A percentile compares a stretch with the other conserved stretches of the same genome.
Conservation (phyloP, 2,888 invertebrate species). For the Leptothorax acervorum region DNA sequence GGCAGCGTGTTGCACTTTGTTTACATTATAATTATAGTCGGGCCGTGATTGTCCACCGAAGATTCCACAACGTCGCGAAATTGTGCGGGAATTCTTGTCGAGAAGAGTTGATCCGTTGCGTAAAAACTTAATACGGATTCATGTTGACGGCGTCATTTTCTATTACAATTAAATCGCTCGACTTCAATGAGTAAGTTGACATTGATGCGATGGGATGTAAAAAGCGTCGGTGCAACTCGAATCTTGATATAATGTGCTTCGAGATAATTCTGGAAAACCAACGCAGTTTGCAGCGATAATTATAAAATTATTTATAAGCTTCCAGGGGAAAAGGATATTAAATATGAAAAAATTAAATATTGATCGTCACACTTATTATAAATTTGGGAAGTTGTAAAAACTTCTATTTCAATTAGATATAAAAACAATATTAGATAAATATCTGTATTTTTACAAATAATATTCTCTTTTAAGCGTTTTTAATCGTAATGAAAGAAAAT, state of each 20-base stretch:
- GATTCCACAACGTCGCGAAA: conserved; percentile 78
- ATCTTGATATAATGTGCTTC: conserved; percentile 16
- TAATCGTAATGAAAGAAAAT: neutral
- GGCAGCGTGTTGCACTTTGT: conserved; percentile 86
- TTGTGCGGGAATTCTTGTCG: conserved; percentile 60
- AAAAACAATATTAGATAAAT: neutral
- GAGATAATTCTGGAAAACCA: neutral
- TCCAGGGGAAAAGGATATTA: neutral
- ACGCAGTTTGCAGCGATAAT: neutral
- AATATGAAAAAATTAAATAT: neutral
- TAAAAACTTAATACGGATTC: conserved; percentile 46
- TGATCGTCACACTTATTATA: neutral
- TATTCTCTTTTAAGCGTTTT: neutral
- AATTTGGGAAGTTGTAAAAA: neutral
- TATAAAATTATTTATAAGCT: neutral
- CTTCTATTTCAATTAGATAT: neutral
- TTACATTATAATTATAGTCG: conserved; percentile 84
- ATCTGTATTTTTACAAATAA: neutral
- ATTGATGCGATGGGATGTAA: conserved; percentile 16
- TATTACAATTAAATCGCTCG: conserved; percentile 29
- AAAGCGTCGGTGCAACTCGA: conserved; percentile 29
- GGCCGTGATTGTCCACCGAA: conserved; percentile 82
- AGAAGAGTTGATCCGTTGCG: conserved; percentile 45
- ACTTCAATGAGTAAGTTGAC: conserved; percentile 20
- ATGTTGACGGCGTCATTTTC: conserved; percentile 13